A percentile compares a stretch with the other conserved stretches of the same genome.
Evolutionary conservation across 2,797 vertebrate genomes (phyloP).

Genomic region (Tiaroga cobitis): DNA sequence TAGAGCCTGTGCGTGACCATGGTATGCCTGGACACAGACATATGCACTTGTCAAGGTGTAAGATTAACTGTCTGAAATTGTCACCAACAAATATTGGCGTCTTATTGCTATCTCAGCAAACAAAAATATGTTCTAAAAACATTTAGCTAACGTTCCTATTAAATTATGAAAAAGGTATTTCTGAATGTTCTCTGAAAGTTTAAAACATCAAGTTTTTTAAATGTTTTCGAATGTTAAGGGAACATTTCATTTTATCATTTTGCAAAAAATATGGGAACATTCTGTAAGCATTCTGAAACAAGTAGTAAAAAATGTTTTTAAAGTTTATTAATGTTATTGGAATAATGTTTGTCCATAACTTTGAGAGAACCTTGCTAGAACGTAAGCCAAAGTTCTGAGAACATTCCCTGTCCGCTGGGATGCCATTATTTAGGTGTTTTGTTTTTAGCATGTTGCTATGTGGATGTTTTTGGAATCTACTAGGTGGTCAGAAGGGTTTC

Average conservation of each 20-base stretch:
- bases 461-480: not conserved
- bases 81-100: not conserved
- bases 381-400: no score
- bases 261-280: not conserved
- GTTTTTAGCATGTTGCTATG: not conserved
- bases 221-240: no score
- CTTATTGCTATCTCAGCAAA: not conserved
- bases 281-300: not conserved
- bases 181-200: not conserved
- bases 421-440: not conserved
- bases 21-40: slow-evolving; percentile 84
- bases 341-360: not conserved
- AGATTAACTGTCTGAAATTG: not conserved
- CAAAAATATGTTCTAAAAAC: not conserved
- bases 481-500: not conserved
- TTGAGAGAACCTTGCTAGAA: no score
- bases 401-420: no score
- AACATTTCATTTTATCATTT: not conserved
- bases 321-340: not conserved
- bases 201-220: no score
- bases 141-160: not conserved
- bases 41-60: not conserved
- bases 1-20: slow-evolving; percentile 94
- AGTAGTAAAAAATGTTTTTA: no score
- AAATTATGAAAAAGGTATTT: not conserved